A percentile compares a stretch with the other conserved stretches of the same genome.
Conservation (phyloP, 2,888 invertebrate species). For the Creontiades dilutus region DNA sequence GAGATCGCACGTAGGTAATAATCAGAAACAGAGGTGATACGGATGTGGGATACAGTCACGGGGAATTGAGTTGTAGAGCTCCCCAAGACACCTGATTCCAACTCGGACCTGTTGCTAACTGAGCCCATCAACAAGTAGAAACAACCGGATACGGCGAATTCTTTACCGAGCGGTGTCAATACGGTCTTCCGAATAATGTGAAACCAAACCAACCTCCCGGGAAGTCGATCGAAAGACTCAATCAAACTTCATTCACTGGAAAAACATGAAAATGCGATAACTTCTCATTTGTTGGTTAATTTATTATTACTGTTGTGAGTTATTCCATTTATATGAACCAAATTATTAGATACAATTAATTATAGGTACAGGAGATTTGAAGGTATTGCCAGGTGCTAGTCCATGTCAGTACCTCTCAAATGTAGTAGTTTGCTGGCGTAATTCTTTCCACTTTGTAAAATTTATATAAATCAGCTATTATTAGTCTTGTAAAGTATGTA, state of each 20-base stretch:
- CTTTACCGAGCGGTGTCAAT: neutral
- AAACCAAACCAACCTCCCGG: neutral
- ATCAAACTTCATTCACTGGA: neutral
- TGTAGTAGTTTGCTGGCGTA: no score
- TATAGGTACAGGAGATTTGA: no score
- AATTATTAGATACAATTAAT: no score
- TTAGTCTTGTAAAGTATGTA: no score
- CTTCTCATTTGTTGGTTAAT: no score
- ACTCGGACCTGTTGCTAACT: conserved; percentile 25
- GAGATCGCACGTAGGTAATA: neutral
- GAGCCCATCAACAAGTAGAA: conserved; percentile 22
- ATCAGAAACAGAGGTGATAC: neutral
- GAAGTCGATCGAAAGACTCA: neutral
- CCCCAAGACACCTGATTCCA: neutral
- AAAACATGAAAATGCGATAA: no score
- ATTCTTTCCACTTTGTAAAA: no score
- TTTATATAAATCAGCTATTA: no score
- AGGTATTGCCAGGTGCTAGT: no score
- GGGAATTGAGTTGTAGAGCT: conserved; percentile 30
- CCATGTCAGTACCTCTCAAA: no score
- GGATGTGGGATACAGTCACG: neutral
- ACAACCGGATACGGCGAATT: neutral
- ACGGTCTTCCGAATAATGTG: neutral
- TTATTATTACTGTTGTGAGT: no score
- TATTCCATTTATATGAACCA: no score